Evolutionary conservation across 1,140 invertebrate genomes (phyloP).

Genomic region (Oscheius sp.): DNA sequence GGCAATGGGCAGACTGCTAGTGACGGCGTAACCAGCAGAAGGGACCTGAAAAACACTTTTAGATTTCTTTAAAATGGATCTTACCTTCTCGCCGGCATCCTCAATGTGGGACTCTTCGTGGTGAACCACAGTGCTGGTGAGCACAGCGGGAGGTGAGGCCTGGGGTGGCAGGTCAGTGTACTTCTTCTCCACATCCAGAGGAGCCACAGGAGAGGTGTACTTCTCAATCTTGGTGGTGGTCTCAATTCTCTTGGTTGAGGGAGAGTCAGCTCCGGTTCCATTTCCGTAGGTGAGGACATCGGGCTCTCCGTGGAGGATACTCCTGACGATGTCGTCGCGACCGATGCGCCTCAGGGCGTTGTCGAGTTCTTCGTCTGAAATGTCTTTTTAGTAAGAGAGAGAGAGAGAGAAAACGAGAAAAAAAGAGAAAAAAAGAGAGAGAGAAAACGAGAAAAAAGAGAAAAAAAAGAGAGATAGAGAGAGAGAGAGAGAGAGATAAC

Average conservation of each 20-base stretch:
- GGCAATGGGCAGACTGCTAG: not conserved
- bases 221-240: not conserved
- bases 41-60: not conserved
- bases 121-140: not conserved
- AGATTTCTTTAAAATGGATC: too few relatives aligned
- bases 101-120: conserved; percentile 2
- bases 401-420: conserved; percentile 22
- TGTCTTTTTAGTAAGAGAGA: conserved; percentile 15
- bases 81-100: too few relatives aligned
- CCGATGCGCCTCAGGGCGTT: conserved; percentile 56
- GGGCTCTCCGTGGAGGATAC: conserved; percentile 39
- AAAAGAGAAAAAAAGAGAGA: not conserved
- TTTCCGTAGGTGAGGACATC: conserved; percentile 22
- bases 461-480: too few relatives aligned
- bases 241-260: not conserved
- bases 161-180: not conserved
- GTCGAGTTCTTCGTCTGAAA: conserved; percentile 51
- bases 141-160: not conserved
- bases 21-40: not conserved
- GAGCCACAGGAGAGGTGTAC: conserved; percentile 9
- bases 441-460: conserved; percentile 25
- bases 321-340: conserved; percentile 59
- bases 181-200: conserved; percentile 1
- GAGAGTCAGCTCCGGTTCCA: conserved; percentile 3
- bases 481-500: conserved; percentile 25